Percentiles rank a stretch among this genome's conserved stretches.
These are phyloP conservation scores for Crambe crambe DNA, from an alignment of 37 sponge, comb jelly and placozoan genomes.

Conservation along the genomic window DNA sequence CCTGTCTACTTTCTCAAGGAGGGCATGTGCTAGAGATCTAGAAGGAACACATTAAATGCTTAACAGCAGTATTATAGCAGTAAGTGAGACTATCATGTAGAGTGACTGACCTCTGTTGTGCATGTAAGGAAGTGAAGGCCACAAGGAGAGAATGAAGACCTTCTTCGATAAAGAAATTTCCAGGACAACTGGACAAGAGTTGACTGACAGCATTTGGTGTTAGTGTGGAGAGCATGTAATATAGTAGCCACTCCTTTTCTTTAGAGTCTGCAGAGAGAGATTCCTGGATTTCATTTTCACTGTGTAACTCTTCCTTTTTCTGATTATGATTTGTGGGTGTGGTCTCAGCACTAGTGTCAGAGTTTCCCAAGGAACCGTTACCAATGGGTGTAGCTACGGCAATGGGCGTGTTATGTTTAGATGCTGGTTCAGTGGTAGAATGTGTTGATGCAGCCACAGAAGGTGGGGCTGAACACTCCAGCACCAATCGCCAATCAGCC, in stretches of 20 bases:
- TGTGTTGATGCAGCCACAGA: not conserved
- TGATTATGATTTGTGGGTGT: not conserved
- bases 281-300: not conserved
- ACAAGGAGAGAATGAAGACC: conserved; percentile 23
- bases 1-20: conserved; percentile 54
- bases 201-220: not conserved
- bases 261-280: not conserved
- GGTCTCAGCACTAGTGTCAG: not conserved
- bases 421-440: too few relatives aligned
- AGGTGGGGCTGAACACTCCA: not conserved
- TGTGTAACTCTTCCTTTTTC: not conserved
- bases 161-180: not conserved
- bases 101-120: conserved; percentile 38
- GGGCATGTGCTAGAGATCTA: conserved; percentile 29
- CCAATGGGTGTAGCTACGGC: too few relatives aligned
- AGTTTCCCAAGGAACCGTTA: not conserved
- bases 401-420: too few relatives aligned
- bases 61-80: not conserved
- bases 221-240: not conserved
- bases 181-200: conserved; percentile 2
- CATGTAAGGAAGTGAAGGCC: conserved; percentile 12
- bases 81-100: not conserved
- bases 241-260: not conserved
- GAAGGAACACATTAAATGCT: not conserved
- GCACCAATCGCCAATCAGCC: conserved; percentile 31